Evolutionary conservation across 2,888 invertebrate species (phyloP).

Genomic region (Hirudinaria manillensis): DNA sequence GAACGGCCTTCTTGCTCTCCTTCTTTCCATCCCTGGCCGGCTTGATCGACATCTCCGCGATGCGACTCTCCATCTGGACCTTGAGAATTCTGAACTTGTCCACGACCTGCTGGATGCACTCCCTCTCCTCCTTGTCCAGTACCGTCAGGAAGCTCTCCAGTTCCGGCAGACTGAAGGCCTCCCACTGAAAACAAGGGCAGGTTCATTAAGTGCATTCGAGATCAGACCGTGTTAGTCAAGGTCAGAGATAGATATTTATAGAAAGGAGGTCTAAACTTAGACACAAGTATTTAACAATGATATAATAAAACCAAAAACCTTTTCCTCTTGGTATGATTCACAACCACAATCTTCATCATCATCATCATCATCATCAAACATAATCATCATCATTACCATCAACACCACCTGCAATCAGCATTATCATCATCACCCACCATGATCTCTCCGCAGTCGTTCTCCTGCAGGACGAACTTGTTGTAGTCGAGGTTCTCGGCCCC

Average conservation of each 20-base stretch:
- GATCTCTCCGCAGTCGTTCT: constrained; percentile 60
- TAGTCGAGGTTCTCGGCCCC: constrained; percentile 45
- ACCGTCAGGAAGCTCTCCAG: constrained; percentile 59
- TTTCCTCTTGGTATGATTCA: too few relatives aligned
- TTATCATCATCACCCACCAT: constrained; percentile 48
- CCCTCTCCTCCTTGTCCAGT: constrained; percentile 58
- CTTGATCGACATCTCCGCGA: neutral
- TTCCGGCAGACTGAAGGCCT: constrained; percentile 60
- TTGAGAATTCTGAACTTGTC: neutral
- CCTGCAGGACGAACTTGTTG: constrained; percentile 58
- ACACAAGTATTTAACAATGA: too few relatives aligned
- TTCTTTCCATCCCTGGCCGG: too few relatives aligned
- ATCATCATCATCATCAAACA: too few relatives aligned
- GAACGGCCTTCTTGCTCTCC: too few relatives aligned
- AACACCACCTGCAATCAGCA: too few relatives aligned
- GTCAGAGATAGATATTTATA: too few relatives aligned
- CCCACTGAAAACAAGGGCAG: constrained; percentile 51
- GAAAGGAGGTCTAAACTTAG: too few relatives aligned
- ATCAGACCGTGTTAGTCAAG: too few relatives aligned
- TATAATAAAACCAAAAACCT: too few relatives aligned
- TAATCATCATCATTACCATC: too few relatives aligned
- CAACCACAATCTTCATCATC: too few relatives aligned
- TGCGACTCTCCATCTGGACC: neutral
- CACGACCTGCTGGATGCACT: constrained; percentile 56
- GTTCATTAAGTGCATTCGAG: neutral